A percentile compares a stretch with the other conserved stretches of the same genome.
Evolutionary conservation across 2,888 invertebrate species (phyloP).

Genomic region (Brachycybe producta): DNA sequence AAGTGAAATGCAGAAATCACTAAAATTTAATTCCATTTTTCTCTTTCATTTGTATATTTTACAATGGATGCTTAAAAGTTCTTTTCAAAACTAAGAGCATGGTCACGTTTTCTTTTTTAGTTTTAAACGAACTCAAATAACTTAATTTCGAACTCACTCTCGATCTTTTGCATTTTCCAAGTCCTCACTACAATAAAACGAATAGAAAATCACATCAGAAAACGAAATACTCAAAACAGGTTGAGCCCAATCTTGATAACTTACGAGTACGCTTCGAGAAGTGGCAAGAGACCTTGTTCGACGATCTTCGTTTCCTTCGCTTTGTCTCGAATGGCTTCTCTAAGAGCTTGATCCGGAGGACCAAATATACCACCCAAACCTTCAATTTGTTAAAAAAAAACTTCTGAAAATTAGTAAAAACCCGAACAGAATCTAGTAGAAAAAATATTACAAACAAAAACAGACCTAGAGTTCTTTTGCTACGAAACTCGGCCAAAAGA

Average conservation of each 20-base stretch:
- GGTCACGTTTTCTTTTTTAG: too few relatives aligned
- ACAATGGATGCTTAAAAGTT: too few relatives aligned
- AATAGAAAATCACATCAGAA: neutral
- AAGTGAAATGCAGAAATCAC: too few relatives aligned
- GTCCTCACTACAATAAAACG: constrained; percentile 10
- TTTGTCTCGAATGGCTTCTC: constrained; percentile 66
- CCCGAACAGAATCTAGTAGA: neutral
- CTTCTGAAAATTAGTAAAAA: neutral
- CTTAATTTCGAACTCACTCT: constrained; percentile 31
- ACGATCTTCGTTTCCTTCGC: constrained; percentile 59
- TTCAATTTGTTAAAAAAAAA: constrained; percentile 22
- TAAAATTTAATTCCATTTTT: too few relatives aligned
- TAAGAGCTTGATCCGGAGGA: constrained; percentile 62
- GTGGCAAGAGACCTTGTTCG: constrained; percentile 57
- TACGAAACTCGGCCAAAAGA: constrained; percentile 70
- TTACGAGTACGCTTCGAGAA: constrained; percentile 42
- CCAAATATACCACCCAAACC: constrained; percentile 84
- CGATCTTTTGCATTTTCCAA: constrained; percentile 48
- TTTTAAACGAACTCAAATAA: too few relatives aligned
- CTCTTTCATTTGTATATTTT: too few relatives aligned
- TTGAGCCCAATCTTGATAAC: constrained; percentile 2
- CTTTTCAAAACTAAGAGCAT: too few relatives aligned
- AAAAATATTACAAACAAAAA: neutral
- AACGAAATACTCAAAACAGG: neutral
- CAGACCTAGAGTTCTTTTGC: constrained; percentile 60